phyloP scores from a whole-genome alignment of 2,888 invertebrate genomes.

The Dromius quadrimaculatus region DNA sequence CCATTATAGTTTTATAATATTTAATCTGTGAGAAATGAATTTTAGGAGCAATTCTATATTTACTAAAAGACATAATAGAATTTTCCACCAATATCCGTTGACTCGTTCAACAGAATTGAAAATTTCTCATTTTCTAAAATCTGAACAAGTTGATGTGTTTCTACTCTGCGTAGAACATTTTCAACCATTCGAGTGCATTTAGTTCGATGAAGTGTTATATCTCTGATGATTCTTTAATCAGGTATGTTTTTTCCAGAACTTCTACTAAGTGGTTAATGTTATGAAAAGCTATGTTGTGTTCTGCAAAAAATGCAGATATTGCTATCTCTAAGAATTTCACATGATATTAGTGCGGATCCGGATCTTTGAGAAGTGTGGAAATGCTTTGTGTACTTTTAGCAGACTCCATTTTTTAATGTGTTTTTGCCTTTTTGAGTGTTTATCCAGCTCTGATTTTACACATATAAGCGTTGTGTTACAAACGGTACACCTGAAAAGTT shows the following conservation, averaged over 20 bases:
- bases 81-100: constrained; percentile 35
- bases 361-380: no score
- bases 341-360: no score
- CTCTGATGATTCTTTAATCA: constrained; percentile 33
- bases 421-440: no score
- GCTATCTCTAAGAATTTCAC: no score
- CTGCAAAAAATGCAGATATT: constrained; percentile 53
- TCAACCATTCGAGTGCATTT: constrained; percentile 53
- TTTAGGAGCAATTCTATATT: no score
- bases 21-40: no score
- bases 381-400: no score
- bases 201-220: constrained; percentile 44
- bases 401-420: no score
- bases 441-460: no score
- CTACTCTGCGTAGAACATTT: constrained; percentile 51
- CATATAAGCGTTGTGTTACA: no score
- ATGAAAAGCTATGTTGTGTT: constrained; percentile 55
- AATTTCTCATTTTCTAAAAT: constrained; percentile 9
- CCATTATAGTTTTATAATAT: not conserved
- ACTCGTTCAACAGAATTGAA: constrained; percentile 44
- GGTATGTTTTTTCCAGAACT: constrained; percentile 26
- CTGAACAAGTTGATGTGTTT: constrained; percentile 35
- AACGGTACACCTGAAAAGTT: no score
- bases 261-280: constrained; percentile 52
- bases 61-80: no score